Percentiles rank a stretch among this genome's conserved stretches.
Conservation (phyloP, 2,113 vertebrate genomes). For the Siniperca knerii region DNA sequence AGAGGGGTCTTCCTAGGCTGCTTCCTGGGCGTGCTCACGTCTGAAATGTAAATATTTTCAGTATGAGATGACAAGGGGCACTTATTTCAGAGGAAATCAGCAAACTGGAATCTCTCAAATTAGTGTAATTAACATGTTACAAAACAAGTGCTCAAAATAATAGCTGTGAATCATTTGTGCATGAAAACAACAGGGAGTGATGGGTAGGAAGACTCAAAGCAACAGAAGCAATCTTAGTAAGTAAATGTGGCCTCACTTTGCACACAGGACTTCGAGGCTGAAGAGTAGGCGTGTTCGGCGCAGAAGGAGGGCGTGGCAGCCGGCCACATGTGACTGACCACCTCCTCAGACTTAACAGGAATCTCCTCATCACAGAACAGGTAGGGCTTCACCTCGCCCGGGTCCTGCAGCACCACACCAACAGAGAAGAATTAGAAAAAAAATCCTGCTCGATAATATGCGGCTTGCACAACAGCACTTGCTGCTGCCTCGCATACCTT, state of each 20-base stretch:
- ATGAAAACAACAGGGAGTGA: background rate
- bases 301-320: conserved; percentile 93
- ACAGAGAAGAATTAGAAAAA: background rate
- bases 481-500: conserved; percentile 83
- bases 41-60: conserved; percentile 74
- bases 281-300: conserved; percentile 96
- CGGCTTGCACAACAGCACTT: fast-evolving
- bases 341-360: conserved; percentile 98
- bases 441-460: background rate
- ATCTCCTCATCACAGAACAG: conserved; percentile 99
- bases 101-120: background rate
- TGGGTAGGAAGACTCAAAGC: background rate
- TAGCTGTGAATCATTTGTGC: background rate
- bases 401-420: conserved; percentile 85
- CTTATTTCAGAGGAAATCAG: background rate
- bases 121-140: background rate
- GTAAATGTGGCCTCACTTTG: conserved; percentile 87
- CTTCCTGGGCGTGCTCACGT: conserved; percentile 91
- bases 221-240: background rate
- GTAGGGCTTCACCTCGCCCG: conserved; percentile 96
- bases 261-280: conserved; percentile 96
- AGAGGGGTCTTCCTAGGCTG: conserved; percentile 97
- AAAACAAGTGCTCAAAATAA: background rate
- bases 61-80: background rate
- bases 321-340: conserved; percentile 99